These are phyloP conservation scores for Pseudanteris insignis DNA, from an alignment of 2,888 invertebrate species.

Conservation along the genomic window DNA sequence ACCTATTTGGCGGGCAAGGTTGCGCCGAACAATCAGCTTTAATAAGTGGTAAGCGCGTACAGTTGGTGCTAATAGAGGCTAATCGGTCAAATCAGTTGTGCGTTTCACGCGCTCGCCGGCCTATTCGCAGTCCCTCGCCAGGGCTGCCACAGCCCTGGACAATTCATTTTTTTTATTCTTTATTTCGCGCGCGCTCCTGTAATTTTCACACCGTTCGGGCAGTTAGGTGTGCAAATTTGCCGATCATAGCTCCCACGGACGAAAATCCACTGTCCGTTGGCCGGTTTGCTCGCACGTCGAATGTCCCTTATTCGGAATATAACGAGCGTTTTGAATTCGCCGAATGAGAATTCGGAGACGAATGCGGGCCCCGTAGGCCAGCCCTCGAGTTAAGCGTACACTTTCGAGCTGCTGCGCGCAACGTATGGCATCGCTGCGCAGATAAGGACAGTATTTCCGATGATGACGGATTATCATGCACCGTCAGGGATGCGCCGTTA, in stretches of 20 bases:
- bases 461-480: not conserved
- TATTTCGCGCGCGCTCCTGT: constrained; percentile 45
- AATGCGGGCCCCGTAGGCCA: not conserved
- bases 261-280: constrained; percentile 28
- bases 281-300: not conserved
- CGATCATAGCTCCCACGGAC: constrained; percentile 54
- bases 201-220: constrained; percentile 64
- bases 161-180: constrained; percentile 33
- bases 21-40: constrained; percentile 53
- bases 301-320: constrained; percentile 23
- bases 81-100: constrained; percentile 54
- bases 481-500: too few relatives aligned
- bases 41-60: constrained; percentile 55
- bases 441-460: not conserved
- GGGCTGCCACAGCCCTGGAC: constrained; percentile 46
- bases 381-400: not conserved
- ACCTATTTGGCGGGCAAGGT: constrained; percentile 42
- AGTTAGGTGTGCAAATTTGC: constrained; percentile 60
- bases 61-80: constrained; percentile 55
- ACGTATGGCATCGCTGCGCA: not conserved
- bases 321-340: constrained; percentile 32
- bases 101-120: constrained; percentile 49
- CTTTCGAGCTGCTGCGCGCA: too few relatives aligned
- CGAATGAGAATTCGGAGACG: constrained; percentile 4
- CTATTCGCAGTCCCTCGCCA: constrained; percentile 20